Evolutionary conservation across 2,888 invertebrate genomes (phyloP).

Genomic region (Parnassius orleans): DNA sequence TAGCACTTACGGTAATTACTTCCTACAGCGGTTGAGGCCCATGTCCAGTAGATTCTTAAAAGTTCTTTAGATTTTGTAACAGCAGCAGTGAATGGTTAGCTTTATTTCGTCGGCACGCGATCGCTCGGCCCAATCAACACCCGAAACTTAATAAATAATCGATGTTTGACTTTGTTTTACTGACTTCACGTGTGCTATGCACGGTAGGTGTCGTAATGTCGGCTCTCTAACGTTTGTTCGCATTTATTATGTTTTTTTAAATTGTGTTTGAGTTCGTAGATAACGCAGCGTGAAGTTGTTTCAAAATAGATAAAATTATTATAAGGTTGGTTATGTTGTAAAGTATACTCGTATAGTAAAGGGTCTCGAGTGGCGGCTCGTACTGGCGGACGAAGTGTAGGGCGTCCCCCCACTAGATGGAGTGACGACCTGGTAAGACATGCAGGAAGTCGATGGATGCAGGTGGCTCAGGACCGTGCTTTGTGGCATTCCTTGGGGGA

Average conservation of each 20-base stretch:
- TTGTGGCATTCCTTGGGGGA: no score
- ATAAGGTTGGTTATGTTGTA: background rate
- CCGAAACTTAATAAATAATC: conserved; percentile 22
- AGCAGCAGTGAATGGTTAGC: conserved; percentile 7
- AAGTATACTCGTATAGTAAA: no score
- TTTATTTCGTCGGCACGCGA: conserved; percentile 19
- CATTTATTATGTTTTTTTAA: conserved; percentile 13
- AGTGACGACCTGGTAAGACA: no score
- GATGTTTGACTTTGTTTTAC: conserved; percentile 16
- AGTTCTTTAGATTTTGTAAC: no score
- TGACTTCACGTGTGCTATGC: conserved; percentile 8
- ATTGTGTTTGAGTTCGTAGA: background rate
- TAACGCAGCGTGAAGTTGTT: conserved; percentile 15
- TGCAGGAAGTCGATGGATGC: no score
- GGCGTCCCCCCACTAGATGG: no score
- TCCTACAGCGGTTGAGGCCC: no score
- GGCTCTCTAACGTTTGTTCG: conserved; percentile 1
- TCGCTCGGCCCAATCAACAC: conserved; percentile 21
- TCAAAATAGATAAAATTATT: background rate
- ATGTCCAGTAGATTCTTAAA: no score
- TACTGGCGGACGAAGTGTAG: no score
- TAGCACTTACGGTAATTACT: no score
- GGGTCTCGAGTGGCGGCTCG: no score
- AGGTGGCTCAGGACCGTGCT: no score
- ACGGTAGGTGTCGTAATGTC: conserved; percentile 20